Conservation (phyloP, 2,888 invertebrate genomes). For the Leptopterna dolabrata region DNA sequence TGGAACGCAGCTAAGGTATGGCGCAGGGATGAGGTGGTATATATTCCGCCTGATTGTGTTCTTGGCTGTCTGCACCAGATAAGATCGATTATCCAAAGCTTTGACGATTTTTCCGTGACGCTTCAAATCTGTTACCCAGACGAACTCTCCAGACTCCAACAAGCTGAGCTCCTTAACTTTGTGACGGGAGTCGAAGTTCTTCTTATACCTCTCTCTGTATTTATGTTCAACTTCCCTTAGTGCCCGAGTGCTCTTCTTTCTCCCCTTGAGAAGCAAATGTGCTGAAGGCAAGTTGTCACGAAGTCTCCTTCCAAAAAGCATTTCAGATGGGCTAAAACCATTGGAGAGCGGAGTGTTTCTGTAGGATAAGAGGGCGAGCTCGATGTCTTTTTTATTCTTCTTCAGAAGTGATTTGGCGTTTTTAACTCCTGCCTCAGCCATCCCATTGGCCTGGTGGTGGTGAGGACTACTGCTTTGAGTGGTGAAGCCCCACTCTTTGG, state of each 20-base stretch:
- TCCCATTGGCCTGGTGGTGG: constrained; percentile 32
- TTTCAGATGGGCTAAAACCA: constrained; percentile 27
- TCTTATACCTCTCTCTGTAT: constrained; percentile 10
- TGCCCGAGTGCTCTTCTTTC: not conserved
- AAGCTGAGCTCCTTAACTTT: not conserved
- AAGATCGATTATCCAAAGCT: not conserved
- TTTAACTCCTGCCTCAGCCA: constrained; percentile 27
- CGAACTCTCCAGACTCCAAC: not conserved
- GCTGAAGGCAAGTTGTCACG: constrained; percentile 14
- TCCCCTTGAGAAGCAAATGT: not conserved
- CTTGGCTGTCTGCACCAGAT: not conserved
- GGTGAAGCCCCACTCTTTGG: constrained; percentile 16
- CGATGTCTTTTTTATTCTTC: constrained; percentile 10
- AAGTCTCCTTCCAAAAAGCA: constrained; percentile 15
- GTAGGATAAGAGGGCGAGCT: constrained; percentile 15
- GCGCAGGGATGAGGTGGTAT: constrained; percentile 25
- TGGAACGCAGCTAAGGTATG: constrained; percentile 22
- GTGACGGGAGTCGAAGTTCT: not conserved
- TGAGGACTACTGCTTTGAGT: constrained; percentile 15
- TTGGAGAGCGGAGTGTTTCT: constrained; percentile 9
- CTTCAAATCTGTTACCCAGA: constrained; percentile 24
- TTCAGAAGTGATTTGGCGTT: constrained; percentile 33
- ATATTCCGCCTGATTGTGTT: constrained; percentile 17
- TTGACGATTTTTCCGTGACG: constrained; percentile 4
- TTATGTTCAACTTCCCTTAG: not conserved